Conservation (phyloP, 2,888 invertebrate species). For the Uloborus plumipes region DNA sequence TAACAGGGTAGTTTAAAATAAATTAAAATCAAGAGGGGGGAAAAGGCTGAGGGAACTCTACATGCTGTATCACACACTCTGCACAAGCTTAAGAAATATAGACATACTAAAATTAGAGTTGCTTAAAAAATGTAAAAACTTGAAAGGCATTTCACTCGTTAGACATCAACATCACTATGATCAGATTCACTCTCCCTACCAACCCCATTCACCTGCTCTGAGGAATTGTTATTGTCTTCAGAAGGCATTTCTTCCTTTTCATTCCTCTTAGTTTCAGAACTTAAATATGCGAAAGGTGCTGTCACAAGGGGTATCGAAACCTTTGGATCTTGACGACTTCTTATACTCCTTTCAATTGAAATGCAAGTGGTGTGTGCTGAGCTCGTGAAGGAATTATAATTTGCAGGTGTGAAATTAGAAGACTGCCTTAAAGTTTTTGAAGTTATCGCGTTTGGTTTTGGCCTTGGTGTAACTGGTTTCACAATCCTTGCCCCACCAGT, state of each 20-base stretch:
- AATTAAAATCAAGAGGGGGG: background rate
- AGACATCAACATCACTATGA: slow-evolving; percentile 23
- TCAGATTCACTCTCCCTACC: slow-evolving; percentile 43
- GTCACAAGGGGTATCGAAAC: slow-evolving; percentile 56
- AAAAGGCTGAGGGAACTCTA: no score
- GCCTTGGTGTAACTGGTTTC: slow-evolving; percentile 35
- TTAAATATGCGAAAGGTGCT: slow-evolving; percentile 42
- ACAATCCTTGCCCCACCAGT: slow-evolving; percentile 52
- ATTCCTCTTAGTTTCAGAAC: background rate
- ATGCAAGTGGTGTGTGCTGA: slow-evolving; percentile 43
- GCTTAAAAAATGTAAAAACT: background rate
- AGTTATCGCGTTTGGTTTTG: slow-evolving; percentile 47
- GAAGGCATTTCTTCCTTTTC: background rate
- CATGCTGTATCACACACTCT: no score
- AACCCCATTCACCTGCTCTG: background rate
- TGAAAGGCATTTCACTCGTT: background rate
- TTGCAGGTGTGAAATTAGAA: slow-evolving; percentile 26
- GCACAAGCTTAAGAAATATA: slow-evolving; percentile 1
- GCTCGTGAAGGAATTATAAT: slow-evolving; percentile 2
- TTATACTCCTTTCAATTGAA: slow-evolving; percentile 28
- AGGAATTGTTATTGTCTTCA: background rate
- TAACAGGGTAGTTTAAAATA: no score
- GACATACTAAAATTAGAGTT: background rate
- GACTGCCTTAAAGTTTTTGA: slow-evolving; percentile 49
- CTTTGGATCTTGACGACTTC: slow-evolving; percentile 27